phyloP scores from a whole-genome alignment of 2,113 vertebrate species.

The Oryzias melastigma region DNA sequence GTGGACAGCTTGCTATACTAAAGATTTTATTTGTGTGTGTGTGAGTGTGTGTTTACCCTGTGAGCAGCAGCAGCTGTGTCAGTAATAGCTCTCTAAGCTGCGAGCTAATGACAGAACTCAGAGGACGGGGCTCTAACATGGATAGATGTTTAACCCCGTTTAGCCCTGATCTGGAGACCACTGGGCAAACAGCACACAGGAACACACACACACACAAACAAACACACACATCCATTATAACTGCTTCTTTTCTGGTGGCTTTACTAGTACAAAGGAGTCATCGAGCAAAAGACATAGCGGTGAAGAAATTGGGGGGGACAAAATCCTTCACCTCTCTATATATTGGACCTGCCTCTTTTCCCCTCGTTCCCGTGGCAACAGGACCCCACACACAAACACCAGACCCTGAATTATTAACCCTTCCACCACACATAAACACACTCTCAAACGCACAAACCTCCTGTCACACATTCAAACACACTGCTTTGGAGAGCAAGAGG shows the following conservation, averaged over 20 bases:
- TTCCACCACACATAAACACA: conserved; percentile 40
- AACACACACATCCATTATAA: conserved; percentile 22
- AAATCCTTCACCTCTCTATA: conserved; percentile 62
- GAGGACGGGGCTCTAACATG: conserved; percentile 72
- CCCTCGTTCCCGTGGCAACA: conserved; percentile 65
- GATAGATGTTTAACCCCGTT: conserved; percentile 76
- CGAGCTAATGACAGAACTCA: conserved; percentile 72
- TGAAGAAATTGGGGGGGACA: conserved; percentile 41
- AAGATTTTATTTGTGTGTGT: conserved; percentile 43
- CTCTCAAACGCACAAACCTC: conserved; percentile 17
- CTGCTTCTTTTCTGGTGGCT: conserved; percentile 41
- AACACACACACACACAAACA: conserved; percentile 28
- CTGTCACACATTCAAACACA: conserved; percentile 40
- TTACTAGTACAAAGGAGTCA: conserved; percentile 38
- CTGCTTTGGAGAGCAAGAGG: conserved; percentile 64
- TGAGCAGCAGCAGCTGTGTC: conserved; percentile 73
- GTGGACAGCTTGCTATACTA: conserved; percentile 60
- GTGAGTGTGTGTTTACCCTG: conserved; percentile 64
- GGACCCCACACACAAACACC: conserved; percentile 62
- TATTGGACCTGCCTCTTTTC: conserved; percentile 50
- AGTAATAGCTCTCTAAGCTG: conserved; percentile 76
- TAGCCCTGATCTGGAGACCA: conserved; percentile 73
- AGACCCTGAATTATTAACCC: conserved; percentile 47
- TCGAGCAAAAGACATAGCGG: conserved; percentile 37
- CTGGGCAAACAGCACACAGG: conserved; percentile 54